Evolutionary conservation across 2,888 invertebrate species (phyloP).

Genomic region (Euphydryas editha): DNA sequence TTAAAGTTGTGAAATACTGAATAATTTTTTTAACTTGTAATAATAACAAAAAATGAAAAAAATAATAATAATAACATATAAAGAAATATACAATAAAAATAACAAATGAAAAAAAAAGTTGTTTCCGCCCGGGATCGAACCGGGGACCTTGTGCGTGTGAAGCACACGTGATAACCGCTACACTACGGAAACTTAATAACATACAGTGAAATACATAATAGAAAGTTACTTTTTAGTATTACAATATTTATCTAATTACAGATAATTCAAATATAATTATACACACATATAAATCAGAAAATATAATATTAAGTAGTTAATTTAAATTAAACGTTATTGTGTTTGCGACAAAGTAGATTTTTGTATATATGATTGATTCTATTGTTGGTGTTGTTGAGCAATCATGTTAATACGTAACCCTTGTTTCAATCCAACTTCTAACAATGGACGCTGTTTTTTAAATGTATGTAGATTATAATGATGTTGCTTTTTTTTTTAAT

Average conservation of each 20-base stretch:
- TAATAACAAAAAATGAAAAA: no score
- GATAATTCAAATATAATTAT: no score
- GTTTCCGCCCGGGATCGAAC: conserved; percentile 89
- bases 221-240: background rate
- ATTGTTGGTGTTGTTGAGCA: background rate
- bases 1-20: no score
- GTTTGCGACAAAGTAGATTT: background rate
- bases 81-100: background rate
- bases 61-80: background rate
- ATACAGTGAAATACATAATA: background rate
- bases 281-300: no score
- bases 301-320: background rate
- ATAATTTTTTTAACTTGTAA: no score
- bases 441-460: conserved; percentile 11
- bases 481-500: conserved; percentile 5
- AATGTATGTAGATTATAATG: conserved; percentile 11
- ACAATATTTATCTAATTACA: background rate
- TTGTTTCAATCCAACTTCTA: conserved; percentile 7
- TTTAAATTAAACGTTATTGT: background rate
- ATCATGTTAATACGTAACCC: conserved; percentile 5
- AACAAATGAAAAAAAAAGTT: conserved; percentile 41
- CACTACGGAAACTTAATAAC: conserved; percentile 85
- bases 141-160: conserved; percentile 90
- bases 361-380: background rate
- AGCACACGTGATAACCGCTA: conserved; percentile 92